phyloP scores from a whole-genome alignment of 1,140 invertebrate genomes.

The Drosophila fuyamai region DNA sequence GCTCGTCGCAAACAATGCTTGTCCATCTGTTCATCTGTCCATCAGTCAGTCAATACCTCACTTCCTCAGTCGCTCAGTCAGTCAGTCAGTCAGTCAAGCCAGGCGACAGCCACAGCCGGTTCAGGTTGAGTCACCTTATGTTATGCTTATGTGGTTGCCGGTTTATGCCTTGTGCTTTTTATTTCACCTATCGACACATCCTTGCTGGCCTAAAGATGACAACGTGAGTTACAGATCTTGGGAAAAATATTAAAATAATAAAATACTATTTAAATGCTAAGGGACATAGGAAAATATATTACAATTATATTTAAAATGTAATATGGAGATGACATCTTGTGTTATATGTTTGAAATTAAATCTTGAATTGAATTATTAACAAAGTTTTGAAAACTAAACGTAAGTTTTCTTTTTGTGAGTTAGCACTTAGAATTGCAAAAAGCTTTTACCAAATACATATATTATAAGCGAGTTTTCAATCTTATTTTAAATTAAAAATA shows the following conservation, averaged over 20 bases:
- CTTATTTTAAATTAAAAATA: no score
- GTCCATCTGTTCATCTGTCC: constrained; percentile 51
- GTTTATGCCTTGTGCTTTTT: constrained; percentile 9
- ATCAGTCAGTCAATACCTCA: constrained; percentile 47
- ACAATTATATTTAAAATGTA: no score
- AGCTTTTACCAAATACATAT: no score
- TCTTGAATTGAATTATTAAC: no score
- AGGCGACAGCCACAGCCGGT: constrained; percentile 38
- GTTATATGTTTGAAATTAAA: no score
- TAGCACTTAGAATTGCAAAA: no score
- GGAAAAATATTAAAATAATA: not conserved
- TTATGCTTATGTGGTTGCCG: constrained; percentile 25
- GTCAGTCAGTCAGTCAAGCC: constrained; percentile 40
- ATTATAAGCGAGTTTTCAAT: no score
- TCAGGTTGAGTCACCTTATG: constrained; percentile 53
- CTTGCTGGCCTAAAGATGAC: constrained; percentile 16
- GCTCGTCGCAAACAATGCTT: constrained; percentile 62
- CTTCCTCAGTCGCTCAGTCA: constrained; percentile 48
- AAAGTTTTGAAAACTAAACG: no score
- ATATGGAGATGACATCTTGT: no score
- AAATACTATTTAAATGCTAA: not conserved
- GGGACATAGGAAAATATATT: no score
- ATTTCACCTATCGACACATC: constrained; percentile 33
- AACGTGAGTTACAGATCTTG: not conserved
- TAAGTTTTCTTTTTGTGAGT: no score